These are phyloP conservation scores for Apamea sordens DNA, from an alignment of 2,888 invertebrate genomes.

Conservation along the genomic window DNA sequence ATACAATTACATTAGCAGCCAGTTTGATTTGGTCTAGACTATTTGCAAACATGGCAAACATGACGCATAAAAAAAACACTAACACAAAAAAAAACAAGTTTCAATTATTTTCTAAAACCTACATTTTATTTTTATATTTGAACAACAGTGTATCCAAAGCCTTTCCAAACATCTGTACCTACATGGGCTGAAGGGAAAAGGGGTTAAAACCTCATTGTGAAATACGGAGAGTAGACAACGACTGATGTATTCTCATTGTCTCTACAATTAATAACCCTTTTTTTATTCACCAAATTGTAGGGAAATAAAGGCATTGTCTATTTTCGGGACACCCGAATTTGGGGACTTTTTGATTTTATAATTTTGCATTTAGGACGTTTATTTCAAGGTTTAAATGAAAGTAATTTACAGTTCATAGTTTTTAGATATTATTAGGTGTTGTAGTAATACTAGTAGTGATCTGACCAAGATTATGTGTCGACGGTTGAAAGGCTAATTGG, in stretches of 20 bases:
- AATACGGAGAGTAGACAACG: conserved; percentile 61
- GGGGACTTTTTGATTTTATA: conserved; percentile 40
- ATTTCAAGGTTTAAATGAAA: background rate
- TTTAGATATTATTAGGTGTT: too few species aligned
- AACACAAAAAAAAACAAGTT: background rate
- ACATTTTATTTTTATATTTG: background rate
- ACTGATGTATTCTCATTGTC: conserved; percentile 72
- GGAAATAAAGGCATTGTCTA: conserved; percentile 53
- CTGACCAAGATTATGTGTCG: too few species aligned
- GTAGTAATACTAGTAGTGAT: too few species aligned
- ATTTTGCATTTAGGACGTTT: conserved; percentile 27
- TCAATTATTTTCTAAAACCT: background rate
- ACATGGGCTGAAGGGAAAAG: conserved; percentile 43
- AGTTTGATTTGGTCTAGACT: too few species aligned
- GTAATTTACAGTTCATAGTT: too few species aligned
- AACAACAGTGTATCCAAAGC: conserved; percentile 12
- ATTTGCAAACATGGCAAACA: too few species aligned
- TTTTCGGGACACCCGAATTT: conserved; percentile 11
- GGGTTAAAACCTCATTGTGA: conserved; percentile 59
- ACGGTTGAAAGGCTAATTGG: too few species aligned
- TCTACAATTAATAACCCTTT: conserved; percentile 71
- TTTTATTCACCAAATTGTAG: conserved; percentile 58
- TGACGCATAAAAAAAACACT: too few species aligned
- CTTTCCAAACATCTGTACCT: conserved; percentile 54
- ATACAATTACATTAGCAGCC: too few species aligned